Percentiles rank a stretch among this genome's conserved stretches.
These are phyloP conservation scores for Drosophila affinis DNA, from an alignment of 2,888 invertebrate genomes.

Conservation along the genomic window DNA sequence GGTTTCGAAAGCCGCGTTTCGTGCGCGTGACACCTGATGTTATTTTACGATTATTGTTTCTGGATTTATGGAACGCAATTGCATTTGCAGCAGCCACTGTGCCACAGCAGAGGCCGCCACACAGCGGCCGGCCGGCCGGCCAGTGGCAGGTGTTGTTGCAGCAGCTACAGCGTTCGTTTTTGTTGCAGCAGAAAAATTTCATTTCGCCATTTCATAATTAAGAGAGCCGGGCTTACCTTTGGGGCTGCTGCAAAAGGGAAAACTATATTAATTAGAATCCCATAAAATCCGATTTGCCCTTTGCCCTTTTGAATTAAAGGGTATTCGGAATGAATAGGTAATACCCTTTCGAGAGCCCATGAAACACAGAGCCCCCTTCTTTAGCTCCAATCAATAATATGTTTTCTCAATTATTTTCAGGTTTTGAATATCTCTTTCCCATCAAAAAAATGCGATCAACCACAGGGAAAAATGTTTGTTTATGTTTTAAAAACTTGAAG, in stretches of 20 bases:
- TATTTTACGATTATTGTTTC: conserved; percentile 79
- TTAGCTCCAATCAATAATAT: too few species aligned
- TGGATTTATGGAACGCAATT: conserved; percentile 77
- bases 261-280: conserved; percentile 60
- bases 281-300: conserved; percentile 38
- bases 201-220: conserved; percentile 51
- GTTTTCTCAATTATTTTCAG: too few species aligned
- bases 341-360: neutral
- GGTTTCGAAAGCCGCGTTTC: conserved; percentile 38
- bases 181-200: conserved; percentile 12
- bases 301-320: conserved; percentile 1
- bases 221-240: conserved; percentile 41
- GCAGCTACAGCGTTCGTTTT: neutral
- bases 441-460: too few species aligned
- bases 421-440: too few species aligned
- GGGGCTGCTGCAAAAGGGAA: conserved; percentile 18
- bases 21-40: conserved; percentile 78
- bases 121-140: neutral
- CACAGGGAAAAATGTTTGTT: neutral
- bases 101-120: conserved; percentile 41
- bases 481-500: neutral
- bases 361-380: too few species aligned
- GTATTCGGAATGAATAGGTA: neutral
- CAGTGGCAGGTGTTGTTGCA: conserved; percentile 33
- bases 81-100: conserved; percentile 61